A percentile compares a stretch with the other conserved stretches of the same genome.
phyloP scores from a whole-genome alignment of 2,797 vertebrate species.

The Danionella dracula region DNA sequence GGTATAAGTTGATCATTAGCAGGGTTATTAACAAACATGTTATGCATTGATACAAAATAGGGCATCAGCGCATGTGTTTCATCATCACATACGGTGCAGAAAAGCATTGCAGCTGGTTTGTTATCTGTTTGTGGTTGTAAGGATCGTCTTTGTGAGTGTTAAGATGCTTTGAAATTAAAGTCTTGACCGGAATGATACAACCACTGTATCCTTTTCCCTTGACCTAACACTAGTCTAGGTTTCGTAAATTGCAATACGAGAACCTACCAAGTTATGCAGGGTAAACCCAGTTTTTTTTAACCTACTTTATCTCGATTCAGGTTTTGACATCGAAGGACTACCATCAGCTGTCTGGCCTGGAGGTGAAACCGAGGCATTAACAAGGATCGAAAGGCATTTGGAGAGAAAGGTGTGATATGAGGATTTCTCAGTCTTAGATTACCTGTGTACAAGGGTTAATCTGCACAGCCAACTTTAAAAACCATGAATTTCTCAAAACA shows the following conservation, averaged over 20 bases:
- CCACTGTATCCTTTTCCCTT: not conserved
- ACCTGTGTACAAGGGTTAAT: too few species aligned
- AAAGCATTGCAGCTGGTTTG: too few species aligned
- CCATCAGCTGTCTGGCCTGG: conserved; percentile 71
- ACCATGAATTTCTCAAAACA: too few species aligned
- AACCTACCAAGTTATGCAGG: not conserved
- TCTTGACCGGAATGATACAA: not conserved
- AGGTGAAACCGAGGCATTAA: conserved; percentile 70
- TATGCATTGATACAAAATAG: too few species aligned
- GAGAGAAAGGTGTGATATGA: conserved; percentile 63
- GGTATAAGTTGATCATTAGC: too few species aligned
- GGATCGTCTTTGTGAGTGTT: too few species aligned
- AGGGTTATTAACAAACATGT: too few species aligned
- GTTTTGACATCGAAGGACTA: conserved; percentile 72
- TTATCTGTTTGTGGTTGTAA: too few species aligned
- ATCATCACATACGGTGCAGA: too few species aligned
- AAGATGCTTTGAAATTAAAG: not conserved
- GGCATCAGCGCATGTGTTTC: too few species aligned
- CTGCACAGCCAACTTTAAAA: too few species aligned
- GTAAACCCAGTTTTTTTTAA: not conserved
- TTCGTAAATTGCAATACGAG: not conserved
- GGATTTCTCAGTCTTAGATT: too few species aligned
- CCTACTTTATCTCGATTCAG: conserved; percentile 43
- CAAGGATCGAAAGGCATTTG: conserved; percentile 72
- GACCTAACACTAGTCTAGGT: not conserved